Base-by-base conservation (phyloP, 2,888 invertebrate species). In the Zonitis immaculata region DNA sequence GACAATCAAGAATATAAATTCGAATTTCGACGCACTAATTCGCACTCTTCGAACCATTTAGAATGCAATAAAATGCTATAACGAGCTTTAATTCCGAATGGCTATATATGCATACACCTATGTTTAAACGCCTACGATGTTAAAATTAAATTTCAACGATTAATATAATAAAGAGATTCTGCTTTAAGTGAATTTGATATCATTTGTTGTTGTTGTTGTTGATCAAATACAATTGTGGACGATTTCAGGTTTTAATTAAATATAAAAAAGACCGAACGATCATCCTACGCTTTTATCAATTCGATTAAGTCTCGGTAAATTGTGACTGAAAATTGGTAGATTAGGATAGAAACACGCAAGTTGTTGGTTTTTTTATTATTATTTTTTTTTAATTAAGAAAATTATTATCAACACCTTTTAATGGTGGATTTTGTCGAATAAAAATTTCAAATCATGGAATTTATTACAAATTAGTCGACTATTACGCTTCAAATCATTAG, bases 61-160 rank as follows among this genome's bases (percentile, higher is more conserved):
- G 59, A 58, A 49, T 46, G 56, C 51, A 56, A 61, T 64, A 64
- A 64, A 62, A 62, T 57, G 54, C 49, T n/a, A n/a, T 52, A 59
- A 62, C 55, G 58, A 64, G 59, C 51, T 58, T n/a, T n/a, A n/a
- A n/a, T n/a, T n/a, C n/a, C n/a, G n/a, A n/a, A n/a, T n/a, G n/a
- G n/a, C n/a, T n/a, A n/a, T n/a, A n/a, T n/a, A n/a, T n/a, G n/a
- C n/a, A n/a, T n/a, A n/a, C n/a, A n/a, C n/a, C n/a, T n/a, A n/a
- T n/a, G n/a, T n/a, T n/a, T 63, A 63, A 61, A 63, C 62, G 54
- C 60, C 63, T 59, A 62, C 62, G 47, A n/a, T n/a, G n/a, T n/a
- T n/a, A n/a, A n/a, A 50, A 47, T 49, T 32, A 57, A 61, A 60
- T 60, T 1, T 20, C 3, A 20, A 12, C 44, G n/a, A n/a, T n/a